Evolutionary conservation across 2,113 vertebrate genomes (phyloP).

Genomic region (Alces alces): DNA sequence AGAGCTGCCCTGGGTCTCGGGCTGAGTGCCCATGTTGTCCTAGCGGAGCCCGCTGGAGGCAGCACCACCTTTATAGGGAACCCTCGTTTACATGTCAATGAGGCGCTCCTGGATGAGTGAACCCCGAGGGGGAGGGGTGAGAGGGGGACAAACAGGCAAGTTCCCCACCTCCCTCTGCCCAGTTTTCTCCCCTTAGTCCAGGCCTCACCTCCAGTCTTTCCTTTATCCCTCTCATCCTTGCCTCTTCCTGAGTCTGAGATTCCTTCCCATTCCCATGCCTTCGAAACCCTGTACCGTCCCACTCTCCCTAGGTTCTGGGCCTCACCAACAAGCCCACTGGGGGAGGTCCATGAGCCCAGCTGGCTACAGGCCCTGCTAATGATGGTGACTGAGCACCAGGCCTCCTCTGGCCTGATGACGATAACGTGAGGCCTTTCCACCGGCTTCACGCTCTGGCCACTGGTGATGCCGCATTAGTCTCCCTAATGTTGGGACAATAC

Average conservation of each 20-base stretch:
- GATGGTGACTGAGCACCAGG: neutral
- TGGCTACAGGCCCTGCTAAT: neutral
- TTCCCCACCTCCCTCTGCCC: neutral
- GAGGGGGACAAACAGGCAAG: neutral
- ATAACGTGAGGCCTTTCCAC: slow-evolving; percentile 73
- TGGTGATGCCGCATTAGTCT: slow-evolving; percentile 31
- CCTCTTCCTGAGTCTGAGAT: neutral
- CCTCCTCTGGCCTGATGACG: slow-evolving; percentile 18
- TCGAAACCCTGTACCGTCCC: neutral
- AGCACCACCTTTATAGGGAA: slow-evolving; percentile 45
- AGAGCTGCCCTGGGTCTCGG: neutral
- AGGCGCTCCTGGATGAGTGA: neutral
- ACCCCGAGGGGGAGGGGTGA: neutral
- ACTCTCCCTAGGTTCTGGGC: neutral
- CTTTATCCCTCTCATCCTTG: neutral
- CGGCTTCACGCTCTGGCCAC: slow-evolving; percentile 80
- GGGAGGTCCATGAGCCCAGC: neutral
- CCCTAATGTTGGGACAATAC: slow-evolving; percentile 62
- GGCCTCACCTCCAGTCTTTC: neutral
- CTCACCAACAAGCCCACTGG: neutral
- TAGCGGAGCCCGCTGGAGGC: rapidly evolving
- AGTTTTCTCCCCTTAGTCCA: neutral
- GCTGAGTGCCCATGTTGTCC: slow-evolving; percentile 49
- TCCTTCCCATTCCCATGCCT: neutral
- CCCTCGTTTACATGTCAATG: slow-evolving; percentile 75